Evolutionary conservation across 2,797 vertebrate genomes (phyloP), one percentile per base, ranked within the genome.

Genomic region (Phataginus tetradactyla): DNA sequence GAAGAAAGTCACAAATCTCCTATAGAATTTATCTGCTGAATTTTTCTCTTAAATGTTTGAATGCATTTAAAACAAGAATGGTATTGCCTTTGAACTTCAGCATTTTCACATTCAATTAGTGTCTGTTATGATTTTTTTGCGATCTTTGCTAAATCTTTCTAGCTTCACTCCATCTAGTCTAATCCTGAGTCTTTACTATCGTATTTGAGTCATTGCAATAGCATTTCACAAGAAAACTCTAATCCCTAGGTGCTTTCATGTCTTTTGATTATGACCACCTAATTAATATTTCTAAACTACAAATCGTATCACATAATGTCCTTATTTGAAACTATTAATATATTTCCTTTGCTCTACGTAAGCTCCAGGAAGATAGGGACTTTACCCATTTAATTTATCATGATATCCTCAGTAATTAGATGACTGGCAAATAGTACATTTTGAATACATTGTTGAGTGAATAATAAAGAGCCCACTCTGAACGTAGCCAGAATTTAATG

Each of bases 21-120:
- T 9, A 81, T 57, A 49, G 39, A 87, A 87, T 81, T 80, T 59
- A 75, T 92, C 55, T 78, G n/a, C 29, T 85, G 59, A 55, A 34
- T 49, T 97, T 97, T 96, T 94, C 61, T 42, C 3, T 77, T 83
- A 15, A 69, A 78, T 66, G 12, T 90, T 68, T 32, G 32, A 88
- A 23, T 55, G 25, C 17, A 53, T 77, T 64, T 78, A 93, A 85
- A 74, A 78, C 63, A 64, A 93, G 51, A 91, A 92, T 25, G 85
- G 32, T 45, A 23, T 81, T 4, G 49, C 7, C 25, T 94, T 39
- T 63, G 27, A 88, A 90, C 17, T 69, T 87, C 5, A 45, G 27
- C 15, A n/a, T 77, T 93, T 93, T 92, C 21, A 57, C 13, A 27
- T 89, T 89, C 51, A 64, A 27, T 89, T 15, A 77, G 4, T 94